Evolutionary conservation across 2,113 vertebrate genomes (phyloP).

Genomic region (Rynchops niger): DNA sequence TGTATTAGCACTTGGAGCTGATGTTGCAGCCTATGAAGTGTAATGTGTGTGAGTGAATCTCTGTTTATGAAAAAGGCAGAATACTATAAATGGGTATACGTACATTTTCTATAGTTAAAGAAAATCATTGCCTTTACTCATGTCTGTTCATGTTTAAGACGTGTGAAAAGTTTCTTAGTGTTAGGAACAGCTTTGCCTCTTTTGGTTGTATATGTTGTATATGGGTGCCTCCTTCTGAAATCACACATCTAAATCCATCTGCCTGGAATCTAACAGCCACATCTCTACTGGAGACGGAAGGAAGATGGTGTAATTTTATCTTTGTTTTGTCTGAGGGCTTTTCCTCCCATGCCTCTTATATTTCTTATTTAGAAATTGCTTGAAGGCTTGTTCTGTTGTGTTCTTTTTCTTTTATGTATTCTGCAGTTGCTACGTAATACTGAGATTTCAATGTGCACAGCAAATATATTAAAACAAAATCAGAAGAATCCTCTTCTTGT

Average conservation of each 20-base stretch:
- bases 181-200: conserved; percentile 47
- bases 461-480: not conserved
- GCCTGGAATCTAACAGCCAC: not conserved
- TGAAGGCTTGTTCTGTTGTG: not conserved
- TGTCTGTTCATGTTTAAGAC: conserved; percentile 38
- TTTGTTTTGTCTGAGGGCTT: not conserved
- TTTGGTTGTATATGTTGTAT: not conserved
- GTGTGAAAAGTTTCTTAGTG: conserved; percentile 44
- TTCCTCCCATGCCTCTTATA: not conserved
- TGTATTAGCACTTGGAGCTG: not conserved
- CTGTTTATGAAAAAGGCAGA: not conserved
- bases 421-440: not conserved
- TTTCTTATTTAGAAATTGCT: not conserved
- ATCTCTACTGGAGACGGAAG: not conserved
- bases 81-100: not conserved
- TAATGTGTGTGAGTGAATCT: not conserved
- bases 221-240: not conserved
- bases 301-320: not conserved
- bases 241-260: conserved; percentile 5
- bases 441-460: not conserved
- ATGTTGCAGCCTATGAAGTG: not conserved
- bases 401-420: not conserved
- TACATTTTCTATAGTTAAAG: not conserved
- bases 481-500: accelerated
- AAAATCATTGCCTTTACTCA: not conserved